Percentiles rank a stretch among this genome's conserved stretches.
phyloP scores from a whole-genome alignment of 1,140 invertebrate species.

The Stratiolaelaps scimitus region DNA sequence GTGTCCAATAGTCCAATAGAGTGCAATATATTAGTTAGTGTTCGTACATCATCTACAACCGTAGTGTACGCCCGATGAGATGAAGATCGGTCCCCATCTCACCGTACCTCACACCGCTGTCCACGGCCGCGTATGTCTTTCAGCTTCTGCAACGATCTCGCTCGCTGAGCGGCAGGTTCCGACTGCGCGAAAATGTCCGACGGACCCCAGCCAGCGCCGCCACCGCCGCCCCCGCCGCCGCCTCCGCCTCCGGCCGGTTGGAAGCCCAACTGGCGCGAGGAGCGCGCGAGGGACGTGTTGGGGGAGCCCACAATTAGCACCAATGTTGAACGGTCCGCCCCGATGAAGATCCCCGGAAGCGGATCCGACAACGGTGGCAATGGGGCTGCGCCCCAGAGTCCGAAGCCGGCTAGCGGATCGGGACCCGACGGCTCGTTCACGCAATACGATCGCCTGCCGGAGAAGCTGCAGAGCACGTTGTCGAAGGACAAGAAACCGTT shows the following conservation, averaged over 20 bases:
- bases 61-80: no score
- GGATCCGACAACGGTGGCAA: not conserved
- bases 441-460: conserved; percentile 49
- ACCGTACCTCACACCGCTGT: no score
- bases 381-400: not conserved
- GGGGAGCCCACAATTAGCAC: not conserved
- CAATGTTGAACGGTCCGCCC: not conserved
- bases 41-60: no score
- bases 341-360: not conserved
- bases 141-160: no score
- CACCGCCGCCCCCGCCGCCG: not conserved
- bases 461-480: conserved; percentile 80
- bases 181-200: not conserved
- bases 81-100: no score
- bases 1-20: no score
- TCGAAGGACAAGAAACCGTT: conserved; percentile 88
- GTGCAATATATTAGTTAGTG: no score
- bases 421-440: conserved; percentile 15
- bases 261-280: conserved; percentile 21
- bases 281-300: not conserved
- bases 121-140: no score
- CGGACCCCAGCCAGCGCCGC: not conserved
- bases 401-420: conserved; percentile 3
- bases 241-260: conserved; percentile 1
- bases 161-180: no score